phyloP scores from a whole-genome alignment of 1,140 invertebrate genomes.

The Mercenaria mercenaria region DNA sequence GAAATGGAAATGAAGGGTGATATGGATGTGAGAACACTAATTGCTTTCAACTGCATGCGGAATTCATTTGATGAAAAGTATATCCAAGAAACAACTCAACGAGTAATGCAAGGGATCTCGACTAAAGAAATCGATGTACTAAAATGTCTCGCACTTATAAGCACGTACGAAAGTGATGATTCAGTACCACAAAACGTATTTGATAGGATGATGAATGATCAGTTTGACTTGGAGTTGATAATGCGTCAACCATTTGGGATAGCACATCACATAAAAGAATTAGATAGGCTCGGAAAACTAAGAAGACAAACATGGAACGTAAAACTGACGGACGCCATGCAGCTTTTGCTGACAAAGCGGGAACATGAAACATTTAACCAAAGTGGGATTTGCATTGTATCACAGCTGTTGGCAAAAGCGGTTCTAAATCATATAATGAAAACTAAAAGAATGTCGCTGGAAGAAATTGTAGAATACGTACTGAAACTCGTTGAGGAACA shows the following conservation, averaged over 20 bases:
- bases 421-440: slow-evolving; percentile 19
- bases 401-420: slow-evolving; percentile 29
- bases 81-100: neutral
- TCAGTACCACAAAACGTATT: slow-evolving; percentile 31
- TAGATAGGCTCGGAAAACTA: neutral
- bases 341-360: slow-evolving; percentile 8
- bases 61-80: slow-evolving; percentile 50
- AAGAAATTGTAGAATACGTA: slow-evolving; percentile 21
- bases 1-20: slow-evolving; percentile 17
- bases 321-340: slow-evolving; percentile 22
- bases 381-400: slow-evolving; percentile 32
- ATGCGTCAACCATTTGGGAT: neutral
- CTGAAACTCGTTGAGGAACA: slow-evolving; percentile 4
- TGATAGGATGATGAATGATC: slow-evolving; percentile 28
- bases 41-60: slow-evolving; percentile 51
- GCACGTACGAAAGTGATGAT: slow-evolving; percentile 10
- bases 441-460: neutral
- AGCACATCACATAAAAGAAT: neutral
- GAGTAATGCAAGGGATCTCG: slow-evolving; percentile 4
- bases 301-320: slow-evolving; percentile 19
- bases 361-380: neutral
- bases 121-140: neutral
- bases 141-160: slow-evolving; percentile 16
- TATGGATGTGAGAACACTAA: slow-evolving; percentile 20
- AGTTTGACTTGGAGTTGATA: neutral